phyloP scores from a whole-genome alignment of 2,888 invertebrate species.

The Lottia gigantea region DNA sequence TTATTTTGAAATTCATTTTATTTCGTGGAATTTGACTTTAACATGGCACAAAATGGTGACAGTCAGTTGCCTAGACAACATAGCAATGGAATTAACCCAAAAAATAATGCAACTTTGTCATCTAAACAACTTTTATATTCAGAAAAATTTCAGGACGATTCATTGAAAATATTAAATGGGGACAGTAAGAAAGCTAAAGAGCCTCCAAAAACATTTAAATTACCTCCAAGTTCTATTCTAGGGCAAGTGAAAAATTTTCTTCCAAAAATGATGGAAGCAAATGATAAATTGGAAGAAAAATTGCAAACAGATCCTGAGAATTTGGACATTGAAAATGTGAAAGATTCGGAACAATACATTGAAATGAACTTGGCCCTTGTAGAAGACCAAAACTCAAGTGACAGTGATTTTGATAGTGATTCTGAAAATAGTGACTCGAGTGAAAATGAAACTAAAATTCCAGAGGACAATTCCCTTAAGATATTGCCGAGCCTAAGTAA shows the following conservation, averaged over 20 bases:
- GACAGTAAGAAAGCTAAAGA: not conserved
- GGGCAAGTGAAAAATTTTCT: conserved; percentile 2
- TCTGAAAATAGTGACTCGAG: not conserved
- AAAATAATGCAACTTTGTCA: not conserved
- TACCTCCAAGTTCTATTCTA: not conserved
- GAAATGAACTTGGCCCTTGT: not conserved
- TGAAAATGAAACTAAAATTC: not conserved
- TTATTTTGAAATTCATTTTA: too few relatives aligned
- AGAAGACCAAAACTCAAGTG: not conserved
- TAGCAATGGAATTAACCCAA: not conserved
- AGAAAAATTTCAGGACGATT: not conserved
- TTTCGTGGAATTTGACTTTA: too few relatives aligned
- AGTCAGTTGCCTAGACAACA: not conserved
- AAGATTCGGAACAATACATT: not conserved
- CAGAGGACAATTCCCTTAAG: not conserved
- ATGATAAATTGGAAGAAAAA: not conserved
- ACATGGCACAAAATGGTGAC: not conserved
- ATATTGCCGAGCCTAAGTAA: not conserved
- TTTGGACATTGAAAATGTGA: not conserved
- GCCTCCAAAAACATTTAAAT: not conserved
- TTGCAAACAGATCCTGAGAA: not conserved
- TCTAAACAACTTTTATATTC: conserved; percentile 5
- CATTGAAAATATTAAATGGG: not conserved
- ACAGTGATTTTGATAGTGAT: not conserved
- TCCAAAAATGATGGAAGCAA: not conserved